Conservation (phyloP, 2,797 vertebrate genomes). For the Tenualosa thibaudeaui region DNA sequence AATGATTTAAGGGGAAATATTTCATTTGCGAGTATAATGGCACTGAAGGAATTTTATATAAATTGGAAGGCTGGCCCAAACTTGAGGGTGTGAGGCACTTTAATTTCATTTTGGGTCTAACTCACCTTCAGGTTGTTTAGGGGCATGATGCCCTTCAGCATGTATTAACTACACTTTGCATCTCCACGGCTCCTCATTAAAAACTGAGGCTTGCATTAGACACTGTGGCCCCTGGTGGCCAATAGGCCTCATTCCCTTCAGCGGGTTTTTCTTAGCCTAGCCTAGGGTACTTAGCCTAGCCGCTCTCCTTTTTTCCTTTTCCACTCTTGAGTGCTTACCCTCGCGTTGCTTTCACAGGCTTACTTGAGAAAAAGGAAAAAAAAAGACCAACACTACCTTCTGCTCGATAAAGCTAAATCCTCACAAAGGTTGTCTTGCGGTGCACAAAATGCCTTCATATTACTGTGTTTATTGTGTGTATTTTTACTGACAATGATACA, state of each 20-base stretch:
- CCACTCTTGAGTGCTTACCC: background rate
- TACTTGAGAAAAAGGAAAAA: background rate
- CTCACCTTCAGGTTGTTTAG: constrained; percentile 18
- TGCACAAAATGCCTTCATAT: background rate
- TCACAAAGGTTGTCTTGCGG: background rate
- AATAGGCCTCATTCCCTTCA: background rate
- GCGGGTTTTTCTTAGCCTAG: background rate
- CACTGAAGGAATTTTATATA: background rate
- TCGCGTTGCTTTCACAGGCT: background rate
- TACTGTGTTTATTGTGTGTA: background rate
- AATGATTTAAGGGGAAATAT: constrained; percentile 28
- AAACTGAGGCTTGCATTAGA: background rate
- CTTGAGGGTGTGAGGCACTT: background rate
- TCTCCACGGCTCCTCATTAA: background rate
- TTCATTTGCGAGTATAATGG: constrained; percentile 14
- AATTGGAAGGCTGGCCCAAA: constrained; percentile 8
- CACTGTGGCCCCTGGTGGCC: background rate
- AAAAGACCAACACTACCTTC: background rate
- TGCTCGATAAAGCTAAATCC: background rate
- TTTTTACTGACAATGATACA: background rate
- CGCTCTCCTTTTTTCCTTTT: background rate
- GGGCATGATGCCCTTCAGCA: constrained; percentile 3
- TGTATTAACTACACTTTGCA: constrained; percentile 1
- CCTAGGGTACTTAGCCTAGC: background rate
- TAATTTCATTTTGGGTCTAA: constrained; percentile 20